These are phyloP conservation scores for Artibeus lituratus DNA, from an alignment of 2,797 vertebrate species.

Conservation along the genomic window DNA sequence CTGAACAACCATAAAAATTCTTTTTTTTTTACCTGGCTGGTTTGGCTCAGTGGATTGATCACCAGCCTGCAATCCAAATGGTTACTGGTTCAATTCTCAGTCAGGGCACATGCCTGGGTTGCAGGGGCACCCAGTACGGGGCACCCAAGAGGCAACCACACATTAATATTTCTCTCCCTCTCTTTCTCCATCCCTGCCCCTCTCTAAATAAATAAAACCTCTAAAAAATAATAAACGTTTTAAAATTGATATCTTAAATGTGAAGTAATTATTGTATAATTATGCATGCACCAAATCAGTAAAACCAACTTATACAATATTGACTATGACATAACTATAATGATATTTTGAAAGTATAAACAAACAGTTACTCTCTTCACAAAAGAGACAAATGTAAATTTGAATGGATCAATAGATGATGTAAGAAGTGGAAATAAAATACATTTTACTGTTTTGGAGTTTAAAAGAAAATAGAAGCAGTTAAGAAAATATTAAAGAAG, in stretches of 20 bases:
- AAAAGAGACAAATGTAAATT: slow-evolving; percentile 40
- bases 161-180: too few species aligned
- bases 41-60: too few species aligned
- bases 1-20: too few species aligned
- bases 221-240: too few species aligned
- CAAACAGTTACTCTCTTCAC: neutral
- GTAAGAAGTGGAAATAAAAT: slow-evolving; percentile 64
- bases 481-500: slow-evolving; percentile 53
- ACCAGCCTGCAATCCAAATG: too few species aligned
- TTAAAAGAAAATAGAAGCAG: slow-evolving; percentile 71
- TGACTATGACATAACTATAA: neutral
- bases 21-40: too few species aligned
- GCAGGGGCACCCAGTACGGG: too few species aligned
- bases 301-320: neutral
- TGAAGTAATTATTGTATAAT: neutral
- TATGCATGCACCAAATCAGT: neutral
- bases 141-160: too few species aligned
- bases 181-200: too few species aligned
- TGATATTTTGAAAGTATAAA: neutral
- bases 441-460: slow-evolving; percentile 48
- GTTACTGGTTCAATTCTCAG: too few species aligned
- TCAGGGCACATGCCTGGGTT: too few species aligned
- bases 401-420: slow-evolving; percentile 19
- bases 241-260: neutral
- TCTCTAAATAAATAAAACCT: too few species aligned